phyloP scores from a whole-genome alignment of 2,888 invertebrate genomes.

The Microctonus aethiopoides region DNA sequence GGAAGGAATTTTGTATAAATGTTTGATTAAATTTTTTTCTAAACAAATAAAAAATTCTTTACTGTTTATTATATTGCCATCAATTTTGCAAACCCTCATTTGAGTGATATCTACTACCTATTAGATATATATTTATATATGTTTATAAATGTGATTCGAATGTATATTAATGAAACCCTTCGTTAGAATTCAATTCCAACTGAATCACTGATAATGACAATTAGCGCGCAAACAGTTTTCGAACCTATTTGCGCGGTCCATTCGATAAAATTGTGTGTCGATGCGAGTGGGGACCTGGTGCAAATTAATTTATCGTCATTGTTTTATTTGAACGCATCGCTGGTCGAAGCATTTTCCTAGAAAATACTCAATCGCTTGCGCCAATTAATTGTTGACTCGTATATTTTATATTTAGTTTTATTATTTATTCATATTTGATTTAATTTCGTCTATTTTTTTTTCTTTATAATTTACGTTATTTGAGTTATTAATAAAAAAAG shows the following conservation, averaged over 20 bases:
- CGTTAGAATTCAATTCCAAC: slow-evolving; percentile 13
- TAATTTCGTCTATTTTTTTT: background rate
- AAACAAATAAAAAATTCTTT: too few relatives aligned
- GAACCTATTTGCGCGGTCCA: slow-evolving; percentile 13
- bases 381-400: background rate
- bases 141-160: background rate
- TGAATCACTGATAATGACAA: slow-evolving; percentile 23
- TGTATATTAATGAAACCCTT: too few relatives aligned
- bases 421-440: background rate
- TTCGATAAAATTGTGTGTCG: slow-evolving; percentile 12
- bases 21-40: too few relatives aligned
- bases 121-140: background rate
- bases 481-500: too few relatives aligned
- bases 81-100: too few relatives aligned
- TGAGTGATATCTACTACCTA: too few relatives aligned
- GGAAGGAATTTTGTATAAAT: too few relatives aligned
- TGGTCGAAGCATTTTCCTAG: background rate
- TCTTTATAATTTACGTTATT: background rate
- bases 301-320: slow-evolving; percentile 13
- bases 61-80: too few relatives aligned
- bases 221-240: slow-evolving; percentile 18
- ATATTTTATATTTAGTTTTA: background rate
- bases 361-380: slow-evolving; percentile 9
- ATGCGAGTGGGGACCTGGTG: background rate
- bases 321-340: slow-evolving; percentile 13